These are phyloP conservation scores for Atrina japonica DNA, from an alignment of 2,888 invertebrate species.

Conservation along the genomic window DNA sequence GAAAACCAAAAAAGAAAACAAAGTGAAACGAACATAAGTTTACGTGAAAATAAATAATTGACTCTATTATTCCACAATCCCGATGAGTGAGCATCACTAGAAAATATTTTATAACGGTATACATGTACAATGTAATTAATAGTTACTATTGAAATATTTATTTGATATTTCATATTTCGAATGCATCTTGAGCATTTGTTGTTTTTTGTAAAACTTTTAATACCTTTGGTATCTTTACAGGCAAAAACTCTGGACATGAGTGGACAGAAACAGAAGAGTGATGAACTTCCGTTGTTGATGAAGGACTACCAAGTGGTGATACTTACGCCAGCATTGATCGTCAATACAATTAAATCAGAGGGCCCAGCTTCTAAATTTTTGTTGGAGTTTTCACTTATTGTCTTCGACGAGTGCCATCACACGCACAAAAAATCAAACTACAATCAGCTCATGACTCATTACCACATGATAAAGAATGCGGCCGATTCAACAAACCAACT, in stretches of 20 bases:
- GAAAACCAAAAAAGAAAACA: too few relatives aligned
- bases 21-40: too few relatives aligned
- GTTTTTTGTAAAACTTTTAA: too few relatives aligned
- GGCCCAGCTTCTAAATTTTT: slow-evolving; percentile 11
- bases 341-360: slow-evolving; percentile 10
- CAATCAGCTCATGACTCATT: slow-evolving; percentile 32
- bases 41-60: too few relatives aligned
- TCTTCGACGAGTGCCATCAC: slow-evolving; percentile 42
- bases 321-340: slow-evolving; percentile 19
- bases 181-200: too few relatives aligned
- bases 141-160: too few relatives aligned
- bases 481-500: neutral
- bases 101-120: too few relatives aligned
- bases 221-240: too few relatives aligned
- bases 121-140: too few relatives aligned
- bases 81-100: too few relatives aligned
- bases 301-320: slow-evolving; percentile 9
- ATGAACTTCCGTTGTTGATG: neutral
- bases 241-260: slow-evolving; percentile 7
- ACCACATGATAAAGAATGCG: slow-evolving; percentile 12
- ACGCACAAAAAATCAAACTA: slow-evolving; percentile 20
- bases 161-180: too few relatives aligned
- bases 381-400: slow-evolving; percentile 8
- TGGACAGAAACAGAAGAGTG: slow-evolving; percentile 8
- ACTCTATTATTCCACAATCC: too few relatives aligned